Conservation (phyloP, 2,888 invertebrate genomes). For the Parnassius glacialis region DNA sequence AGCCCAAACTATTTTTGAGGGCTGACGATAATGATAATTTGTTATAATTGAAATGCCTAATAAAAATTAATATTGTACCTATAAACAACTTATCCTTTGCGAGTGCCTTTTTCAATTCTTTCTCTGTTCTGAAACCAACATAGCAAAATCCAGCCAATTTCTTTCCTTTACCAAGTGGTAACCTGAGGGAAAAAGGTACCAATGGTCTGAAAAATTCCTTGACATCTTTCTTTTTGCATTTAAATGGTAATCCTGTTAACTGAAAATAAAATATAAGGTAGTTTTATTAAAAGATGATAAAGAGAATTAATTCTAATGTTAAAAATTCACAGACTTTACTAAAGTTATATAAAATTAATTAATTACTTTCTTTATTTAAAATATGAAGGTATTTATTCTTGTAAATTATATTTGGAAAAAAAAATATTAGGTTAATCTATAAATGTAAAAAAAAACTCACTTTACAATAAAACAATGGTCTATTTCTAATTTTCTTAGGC, state of each 20-base stretch:
- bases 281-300: no score
- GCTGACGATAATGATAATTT: no score
- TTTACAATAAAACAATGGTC: constrained; percentile 68
- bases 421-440: not conserved
- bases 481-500: constrained; percentile 68
- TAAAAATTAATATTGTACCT: constrained; percentile 70
- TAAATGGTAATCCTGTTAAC: constrained; percentile 88
- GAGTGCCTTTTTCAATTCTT: constrained; percentile 89
- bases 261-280: constrained; percentile 67
- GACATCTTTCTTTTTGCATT: constrained; percentile 90
- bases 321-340: no score
- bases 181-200: constrained; percentile 88
- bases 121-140: constrained; percentile 93
- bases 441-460: constrained; percentile 41
- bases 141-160: constrained; percentile 92
- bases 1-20: no score
- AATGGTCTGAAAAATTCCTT: constrained; percentile 92
- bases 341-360: no score
- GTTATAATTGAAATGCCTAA: no score
- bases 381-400: no score
- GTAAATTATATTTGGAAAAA: no score
- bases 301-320: no score
- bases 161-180: constrained; percentile 83
- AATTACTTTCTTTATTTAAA: no score
- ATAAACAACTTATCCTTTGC: constrained; percentile 92